Base-by-base conservation (phyloP, 2,797 vertebrate species). In the Bovichtus diacanthus region DNA sequence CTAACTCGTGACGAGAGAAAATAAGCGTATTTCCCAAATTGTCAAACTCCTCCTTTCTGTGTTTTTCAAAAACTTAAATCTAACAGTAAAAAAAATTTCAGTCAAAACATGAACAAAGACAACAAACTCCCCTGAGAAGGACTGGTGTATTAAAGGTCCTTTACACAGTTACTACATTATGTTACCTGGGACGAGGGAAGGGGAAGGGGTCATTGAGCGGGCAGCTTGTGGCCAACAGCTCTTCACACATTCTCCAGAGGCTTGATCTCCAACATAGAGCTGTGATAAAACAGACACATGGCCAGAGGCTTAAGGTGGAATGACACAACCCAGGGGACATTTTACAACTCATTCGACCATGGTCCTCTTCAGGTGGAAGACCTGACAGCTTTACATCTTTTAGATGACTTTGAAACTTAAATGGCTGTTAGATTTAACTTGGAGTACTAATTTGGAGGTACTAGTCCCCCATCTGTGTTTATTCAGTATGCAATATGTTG, bases 211-310 rank as follows among this genome's bases (percentile, higher is more conserved):
- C 11, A 63, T 74, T 67, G 36, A 70, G 25, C 0, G 16, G 21
- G 49, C 68, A 71, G 51, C 25, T 50, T 41, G 59, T 62, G 63
- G 38, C 21, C 47, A 23, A 39, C 44, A 47, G 56, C 36, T 82
- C 38, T 25, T 65, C 44, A 64, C 71, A 49, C 68, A 4, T 41
- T 63, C 71, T 70, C 54, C 27, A 64, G 46, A 13, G 50, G 21
- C 44, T 46, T 47, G 53, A 76, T 80, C 61, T 81, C 51, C 49
- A 29, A 39, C 56, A 39, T 11, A 49, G 27, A 67, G 41, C 43
- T 9, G 23, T 59, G 29, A 55, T 58, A 31, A 38, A 76, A 74
- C 46, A 61, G 31, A 65, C 73, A 74, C 50, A 47, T 55, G 23
- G 43, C 50, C 25, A n/a, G n/a, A 68, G 18, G n/a, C 49, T 51